Evolutionary conservation across 2,113 vertebrate species (phyloP).

Genomic region (Esox niger): DNA sequence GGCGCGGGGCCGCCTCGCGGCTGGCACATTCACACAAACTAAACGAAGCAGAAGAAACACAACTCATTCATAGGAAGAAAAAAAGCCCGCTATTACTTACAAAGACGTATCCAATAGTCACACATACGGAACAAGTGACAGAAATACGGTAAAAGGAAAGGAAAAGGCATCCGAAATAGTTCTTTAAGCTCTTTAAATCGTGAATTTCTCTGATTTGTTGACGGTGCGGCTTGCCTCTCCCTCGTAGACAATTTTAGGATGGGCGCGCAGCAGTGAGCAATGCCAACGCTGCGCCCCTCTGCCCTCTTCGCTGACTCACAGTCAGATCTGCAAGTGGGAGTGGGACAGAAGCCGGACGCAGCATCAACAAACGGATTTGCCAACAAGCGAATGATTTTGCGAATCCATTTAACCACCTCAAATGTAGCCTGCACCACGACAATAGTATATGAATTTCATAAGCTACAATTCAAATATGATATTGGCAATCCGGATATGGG

Average conservation of each 20-base stretch:
- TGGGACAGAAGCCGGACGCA: too few relatives aligned
- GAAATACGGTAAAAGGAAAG: constrained; percentile 41
- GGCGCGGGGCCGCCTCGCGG: background rate
- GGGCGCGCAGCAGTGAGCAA: constrained; percentile 30
- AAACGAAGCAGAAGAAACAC: background rate
- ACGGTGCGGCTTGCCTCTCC: constrained; percentile 16
- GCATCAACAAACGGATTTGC: too few relatives aligned
- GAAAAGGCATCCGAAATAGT: constrained; percentile 39
- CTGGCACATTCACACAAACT: background rate
- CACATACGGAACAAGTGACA: constrained; percentile 55
- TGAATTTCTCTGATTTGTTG: background rate
- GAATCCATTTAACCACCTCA: too few relatives aligned
- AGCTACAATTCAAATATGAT: too few relatives aligned
- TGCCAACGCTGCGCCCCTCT: constrained; percentile 32
- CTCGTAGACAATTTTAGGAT: constrained; percentile 45
- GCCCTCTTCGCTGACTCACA: background rate
- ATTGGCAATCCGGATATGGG: too few relatives aligned
- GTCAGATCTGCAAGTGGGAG: too few relatives aligned
- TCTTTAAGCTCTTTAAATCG: background rate
- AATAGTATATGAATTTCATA: too few relatives aligned
- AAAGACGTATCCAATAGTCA: constrained; percentile 62
- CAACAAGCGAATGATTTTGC: too few relatives aligned
- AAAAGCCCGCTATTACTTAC: constrained; percentile 63
- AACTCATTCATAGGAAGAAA: constrained; percentile 6
- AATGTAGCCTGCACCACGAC: too few relatives aligned